phyloP scores from a whole-genome alignment of 1,140 invertebrate species.

The Ylistrum balloti region DNA sequence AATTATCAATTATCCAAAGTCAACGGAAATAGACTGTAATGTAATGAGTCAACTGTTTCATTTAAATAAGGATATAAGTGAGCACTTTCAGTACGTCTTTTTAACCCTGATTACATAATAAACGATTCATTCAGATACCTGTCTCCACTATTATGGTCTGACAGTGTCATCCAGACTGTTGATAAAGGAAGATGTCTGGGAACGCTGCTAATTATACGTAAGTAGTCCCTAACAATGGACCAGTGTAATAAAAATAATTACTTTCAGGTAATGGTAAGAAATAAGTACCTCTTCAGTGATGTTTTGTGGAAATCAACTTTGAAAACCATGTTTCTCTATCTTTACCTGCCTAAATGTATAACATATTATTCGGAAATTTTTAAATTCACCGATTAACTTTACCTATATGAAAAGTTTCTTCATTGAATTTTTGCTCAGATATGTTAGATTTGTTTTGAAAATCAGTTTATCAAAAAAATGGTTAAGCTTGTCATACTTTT shows the following conservation, averaged over 20 bases:
- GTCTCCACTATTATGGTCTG: background rate
- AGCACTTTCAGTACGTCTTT: background rate
- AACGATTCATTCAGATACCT: background rate
- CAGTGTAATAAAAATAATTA: background rate
- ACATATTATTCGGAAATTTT: too few species aligned
- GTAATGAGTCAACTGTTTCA: constrained; percentile 3
- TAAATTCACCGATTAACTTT: too few species aligned
- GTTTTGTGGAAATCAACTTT: background rate
- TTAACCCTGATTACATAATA: background rate
- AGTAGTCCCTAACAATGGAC: background rate
- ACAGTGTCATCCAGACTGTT: background rate
- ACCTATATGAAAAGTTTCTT: too few species aligned
- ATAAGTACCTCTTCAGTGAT: background rate
- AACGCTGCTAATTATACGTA: background rate
- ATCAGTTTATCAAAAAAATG: too few species aligned
- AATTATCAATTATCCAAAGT: background rate
- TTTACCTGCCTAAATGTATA: too few species aligned
- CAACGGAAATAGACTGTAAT: background rate
- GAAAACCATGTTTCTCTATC: too few species aligned
- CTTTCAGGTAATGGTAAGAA: background rate
- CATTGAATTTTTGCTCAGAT: too few species aligned
- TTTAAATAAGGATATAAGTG: background rate
- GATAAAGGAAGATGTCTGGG: background rate
- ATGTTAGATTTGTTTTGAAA: too few species aligned
- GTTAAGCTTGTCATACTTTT: background rate